Evolutionary conservation across 2,113 vertebrate genomes (phyloP).

Genomic region (Sorex fumeus): DNA sequence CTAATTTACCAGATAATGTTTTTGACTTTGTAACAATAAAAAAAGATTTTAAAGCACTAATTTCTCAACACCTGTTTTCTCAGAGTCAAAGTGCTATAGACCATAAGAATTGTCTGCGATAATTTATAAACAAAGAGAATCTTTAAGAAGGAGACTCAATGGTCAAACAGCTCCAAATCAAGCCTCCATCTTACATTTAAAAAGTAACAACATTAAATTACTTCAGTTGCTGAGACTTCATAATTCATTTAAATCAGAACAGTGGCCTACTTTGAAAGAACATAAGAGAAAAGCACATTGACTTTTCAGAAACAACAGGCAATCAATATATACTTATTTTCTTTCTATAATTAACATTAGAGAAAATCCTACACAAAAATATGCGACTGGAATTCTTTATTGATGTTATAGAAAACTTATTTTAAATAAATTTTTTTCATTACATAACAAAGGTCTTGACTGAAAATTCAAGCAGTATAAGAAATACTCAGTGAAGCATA

Average conservation of each 20-base stretch:
- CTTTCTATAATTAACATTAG: not conserved
- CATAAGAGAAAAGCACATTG: not conserved
- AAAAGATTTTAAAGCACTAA: constrained; percentile 6
- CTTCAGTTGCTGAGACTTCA: constrained; percentile 11
- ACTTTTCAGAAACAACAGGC: not conserved
- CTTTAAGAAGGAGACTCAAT: not conserved
- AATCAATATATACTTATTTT: constrained; percentile 5
- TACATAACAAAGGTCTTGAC: not conserved
- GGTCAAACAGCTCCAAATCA: not conserved
- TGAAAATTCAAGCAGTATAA: constrained; percentile 39
- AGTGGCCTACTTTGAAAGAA: not conserved
- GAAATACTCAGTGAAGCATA: not conserved
- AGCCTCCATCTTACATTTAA: not conserved
- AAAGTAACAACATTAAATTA: not conserved
- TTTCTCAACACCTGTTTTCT: constrained; percentile 9
- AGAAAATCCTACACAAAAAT: not conserved
- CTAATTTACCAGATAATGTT: constrained; percentile 52
- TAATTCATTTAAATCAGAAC: not conserved
- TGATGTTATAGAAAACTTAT: not conserved
- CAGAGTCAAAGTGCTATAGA: not conserved
- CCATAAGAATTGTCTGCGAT: not conserved
- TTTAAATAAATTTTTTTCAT: not conserved
- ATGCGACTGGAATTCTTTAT: not conserved
- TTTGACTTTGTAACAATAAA: not conserved
- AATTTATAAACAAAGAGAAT: not conserved